These are phyloP conservation scores for Amitus sp. DNA, from an alignment of 2,888 invertebrate genomes.

Conservation along the genomic window DNA sequence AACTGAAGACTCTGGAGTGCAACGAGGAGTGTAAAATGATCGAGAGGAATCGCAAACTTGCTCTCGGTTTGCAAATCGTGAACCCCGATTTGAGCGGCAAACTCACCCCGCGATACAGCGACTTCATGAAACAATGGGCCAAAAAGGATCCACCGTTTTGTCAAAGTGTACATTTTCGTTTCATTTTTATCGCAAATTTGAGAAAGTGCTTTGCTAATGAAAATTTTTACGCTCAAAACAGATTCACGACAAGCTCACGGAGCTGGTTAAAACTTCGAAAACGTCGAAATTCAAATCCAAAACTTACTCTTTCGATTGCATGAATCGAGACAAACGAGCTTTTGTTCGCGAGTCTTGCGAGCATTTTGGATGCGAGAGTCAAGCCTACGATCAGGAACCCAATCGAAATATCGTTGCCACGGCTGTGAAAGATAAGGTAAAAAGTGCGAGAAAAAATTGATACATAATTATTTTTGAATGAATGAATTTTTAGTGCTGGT, in stretches of 20 bases:
- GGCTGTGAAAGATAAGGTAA: slow-evolving; percentile 81
- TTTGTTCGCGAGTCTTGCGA: slow-evolving; percentile 95
- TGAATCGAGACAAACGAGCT: slow-evolving; percentile 92
- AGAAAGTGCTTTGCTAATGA: too few species aligned
- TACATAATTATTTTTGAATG: too few species aligned
- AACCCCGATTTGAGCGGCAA: slow-evolving; percentile 88
- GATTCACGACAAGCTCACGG: slow-evolving; percentile 84
- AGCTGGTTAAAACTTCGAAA: slow-evolving; percentile 88
- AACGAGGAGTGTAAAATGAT: slow-evolving; percentile 90
- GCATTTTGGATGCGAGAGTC: slow-evolving; percentile 93
- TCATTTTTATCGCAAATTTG: too few species aligned
- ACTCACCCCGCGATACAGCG: slow-evolving; percentile 85
- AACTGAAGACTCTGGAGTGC: slow-evolving; percentile 77
- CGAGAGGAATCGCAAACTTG: slow-evolving; percentile 89
- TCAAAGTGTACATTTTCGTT: slow-evolving; percentile 77
- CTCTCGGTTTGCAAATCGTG: slow-evolving; percentile 90
- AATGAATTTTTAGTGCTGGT: too few species aligned
- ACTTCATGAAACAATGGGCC: slow-evolving; percentile 84
- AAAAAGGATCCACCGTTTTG: slow-evolving; percentile 85
- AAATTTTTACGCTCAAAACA: too few species aligned
- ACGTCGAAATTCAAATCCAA: slow-evolving; percentile 85
- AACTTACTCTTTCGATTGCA: slow-evolving; percentile 89
- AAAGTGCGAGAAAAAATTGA: too few species aligned
- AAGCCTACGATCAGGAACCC: slow-evolving; percentile 95
- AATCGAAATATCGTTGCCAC: slow-evolving; percentile 96